phyloP scores from a whole-genome alignment of 2,113 vertebrate species.

The Paralichthys olivaceus region DNA sequence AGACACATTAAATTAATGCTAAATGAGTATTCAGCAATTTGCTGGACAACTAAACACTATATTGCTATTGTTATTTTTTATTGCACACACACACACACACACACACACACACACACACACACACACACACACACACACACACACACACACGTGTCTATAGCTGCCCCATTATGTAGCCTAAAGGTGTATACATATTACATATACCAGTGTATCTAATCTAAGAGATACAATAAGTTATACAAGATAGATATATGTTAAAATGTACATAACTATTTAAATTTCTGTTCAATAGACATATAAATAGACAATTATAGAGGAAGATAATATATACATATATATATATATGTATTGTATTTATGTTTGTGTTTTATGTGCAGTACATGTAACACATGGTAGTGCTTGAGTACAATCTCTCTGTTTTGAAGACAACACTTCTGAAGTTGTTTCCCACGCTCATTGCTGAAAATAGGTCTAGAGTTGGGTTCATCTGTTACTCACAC shows the following conservation, averaged over 20 bases:
- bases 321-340: not conserved
- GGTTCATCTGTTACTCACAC: conserved; percentile 31
- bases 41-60: not conserved
- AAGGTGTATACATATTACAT: too few relatives aligned
- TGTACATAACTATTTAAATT: too few relatives aligned
- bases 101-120: too few relatives aligned
- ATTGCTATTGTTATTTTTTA: too few relatives aligned
- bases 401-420: conserved; percentile 37
- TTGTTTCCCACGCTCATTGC: conserved; percentile 79
- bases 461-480: conserved; percentile 71
- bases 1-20: not conserved
- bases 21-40: not conserved
- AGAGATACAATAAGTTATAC: too few relatives aligned
- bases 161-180: too few relatives aligned
- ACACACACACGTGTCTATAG: too few relatives aligned
- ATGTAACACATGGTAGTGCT: conserved; percentile 19
- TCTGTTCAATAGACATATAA: not conserved
- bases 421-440: conserved; percentile 58
- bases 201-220: too few relatives aligned
- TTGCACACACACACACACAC: too few relatives aligned
- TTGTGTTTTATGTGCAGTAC: conserved; percentile 9
- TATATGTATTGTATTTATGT: conserved; percentile 9
- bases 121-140: too few relatives aligned
- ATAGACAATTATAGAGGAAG: not conserved
- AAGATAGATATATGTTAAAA: too few relatives aligned